Percentiles rank a stretch among this genome's conserved stretches.
phyloP scores from a whole-genome alignment of 1,140 invertebrate species.

The Microplitis mediator region DNA sequence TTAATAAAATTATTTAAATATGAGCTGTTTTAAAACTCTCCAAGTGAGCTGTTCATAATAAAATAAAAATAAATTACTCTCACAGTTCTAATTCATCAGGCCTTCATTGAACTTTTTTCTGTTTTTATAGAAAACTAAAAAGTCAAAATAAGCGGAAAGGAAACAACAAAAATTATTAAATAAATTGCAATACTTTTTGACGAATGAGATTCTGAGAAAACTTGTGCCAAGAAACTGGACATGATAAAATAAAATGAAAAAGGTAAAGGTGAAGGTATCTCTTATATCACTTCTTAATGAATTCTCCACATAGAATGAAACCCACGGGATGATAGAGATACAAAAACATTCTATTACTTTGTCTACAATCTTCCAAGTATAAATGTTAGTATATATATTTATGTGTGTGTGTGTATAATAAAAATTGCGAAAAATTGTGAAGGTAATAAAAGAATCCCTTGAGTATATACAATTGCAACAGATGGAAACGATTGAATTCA shows the following conservation, averaged over 20 bases:
- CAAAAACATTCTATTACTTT: constrained; percentile 25
- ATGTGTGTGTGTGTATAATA: not conserved
- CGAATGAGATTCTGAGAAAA: constrained; percentile 21
- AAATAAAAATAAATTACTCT: too few species aligned
- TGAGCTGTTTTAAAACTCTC: too few species aligned
- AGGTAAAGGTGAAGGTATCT: constrained; percentile 13
- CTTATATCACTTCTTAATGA: constrained; percentile 29
- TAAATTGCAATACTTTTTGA: constrained; percentile 30
- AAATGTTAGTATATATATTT: not conserved
- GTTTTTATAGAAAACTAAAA: not conserved
- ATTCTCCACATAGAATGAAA: constrained; percentile 25
- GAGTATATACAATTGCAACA: not conserved
- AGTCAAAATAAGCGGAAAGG: not conserved
- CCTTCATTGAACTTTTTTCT: too few species aligned
- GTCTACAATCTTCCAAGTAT: not conserved
- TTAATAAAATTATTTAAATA: too few species aligned
- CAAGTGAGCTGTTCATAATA: too few species aligned
- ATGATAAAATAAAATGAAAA: not conserved
- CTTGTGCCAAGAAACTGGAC: constrained; percentile 4
- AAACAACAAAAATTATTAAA: constrained; percentile 15
- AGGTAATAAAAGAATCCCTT: not conserved
- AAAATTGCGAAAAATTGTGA: constrained; percentile 9
- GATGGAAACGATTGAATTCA: not conserved
- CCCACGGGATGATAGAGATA: constrained; percentile 22
- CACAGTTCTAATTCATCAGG: too few species aligned